phyloP scores from a whole-genome alignment of 2,888 invertebrate species.

The Brachyopa scutellaris region DNA sequence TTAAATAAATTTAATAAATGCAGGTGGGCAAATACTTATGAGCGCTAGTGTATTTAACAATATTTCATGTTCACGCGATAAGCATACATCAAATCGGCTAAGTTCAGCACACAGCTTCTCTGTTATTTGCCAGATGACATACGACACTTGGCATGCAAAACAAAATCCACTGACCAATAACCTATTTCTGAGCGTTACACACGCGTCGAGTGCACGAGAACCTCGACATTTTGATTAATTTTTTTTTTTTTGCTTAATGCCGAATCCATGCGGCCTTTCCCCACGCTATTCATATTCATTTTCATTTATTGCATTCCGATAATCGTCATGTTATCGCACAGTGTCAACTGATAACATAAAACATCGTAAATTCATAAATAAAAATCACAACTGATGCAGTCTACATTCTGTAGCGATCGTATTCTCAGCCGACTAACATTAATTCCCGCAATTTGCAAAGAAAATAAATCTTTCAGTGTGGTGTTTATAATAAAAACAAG shows the following conservation, averaged over 20 bases:
- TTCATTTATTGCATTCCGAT: no score
- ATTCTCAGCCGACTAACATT: constrained; percentile 2
- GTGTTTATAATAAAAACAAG: background rate
- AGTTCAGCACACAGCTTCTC: no score
- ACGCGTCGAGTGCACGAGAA: background rate
- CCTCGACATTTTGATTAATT: background rate
- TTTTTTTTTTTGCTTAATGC: background rate
- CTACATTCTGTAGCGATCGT: constrained; percentile 23
- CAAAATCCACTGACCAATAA: constrained; percentile 39
- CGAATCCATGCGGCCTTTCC: constrained; percentile 7
- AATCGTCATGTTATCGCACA: constrained; percentile 46
- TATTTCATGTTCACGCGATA: no score
- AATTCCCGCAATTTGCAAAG: constrained; percentile 52
- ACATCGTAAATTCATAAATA: constrained; percentile 44
- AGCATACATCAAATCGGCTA: no score
- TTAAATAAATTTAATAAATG: no score
- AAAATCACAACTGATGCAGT: constrained; percentile 25
- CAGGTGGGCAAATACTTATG: no score
- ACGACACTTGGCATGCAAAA: constrained; percentile 26
- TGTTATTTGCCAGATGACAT: constrained; percentile 1
- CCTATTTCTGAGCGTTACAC: constrained; percentile 30
- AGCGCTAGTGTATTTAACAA: no score
- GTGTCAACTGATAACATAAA: constrained; percentile 51
- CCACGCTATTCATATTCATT: no score
- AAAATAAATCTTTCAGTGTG: constrained; percentile 15